Base-by-base conservation (phyloP, 2,888 invertebrate genomes). In the Cerastoderma edule region DNA sequence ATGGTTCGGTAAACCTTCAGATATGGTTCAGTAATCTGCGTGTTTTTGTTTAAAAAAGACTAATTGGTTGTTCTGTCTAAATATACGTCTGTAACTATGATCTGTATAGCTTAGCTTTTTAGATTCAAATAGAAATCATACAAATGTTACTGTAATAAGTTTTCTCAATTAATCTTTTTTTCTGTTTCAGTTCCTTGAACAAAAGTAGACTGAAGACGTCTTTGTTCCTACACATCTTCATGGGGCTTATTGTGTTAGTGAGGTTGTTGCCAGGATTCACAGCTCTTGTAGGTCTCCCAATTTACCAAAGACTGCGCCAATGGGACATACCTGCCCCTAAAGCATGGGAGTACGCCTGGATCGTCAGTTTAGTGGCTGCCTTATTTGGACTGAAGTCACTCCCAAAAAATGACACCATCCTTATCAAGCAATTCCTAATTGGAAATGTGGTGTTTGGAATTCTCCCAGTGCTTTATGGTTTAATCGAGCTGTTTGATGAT, bases 311-410 rank as follows among this genome's bases (percentile, higher is more conserved):
- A 67, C 96, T 99, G 90, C 97, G 98, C 93, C 97, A 98, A 93
- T 89, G 89, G 89, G 86, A 88, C 70, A 95, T 99, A 93, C 98
- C 99, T 85, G 95, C 96, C 95, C 97, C 97, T 1, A 93, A 96
- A 60, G 95, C 95, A 93, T 99, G 98, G 98, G 98, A 99, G 93
- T 98, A 97, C 93, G 95, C 96, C 88, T 99, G 98, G 98, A 95
- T 97, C 85, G 93, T 95, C 28, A 97, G 98, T 87, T 94, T 98
- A 72, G 92, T 97, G 39, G 94, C 97, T 48, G 96, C 97, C 19
- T 96, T 98, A 93, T 94, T 98, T 73, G 98, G 97, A 5, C 94
- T 98, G 67, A 95, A 96, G 39, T 97, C 98, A 48, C 95, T 97
- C 84, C 96, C 97, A 87, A 95, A 95, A 85, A 99, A 98, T 93